Conservation (phyloP, 1,140 invertebrate species). For the Chrysoperla carnea region DNA sequence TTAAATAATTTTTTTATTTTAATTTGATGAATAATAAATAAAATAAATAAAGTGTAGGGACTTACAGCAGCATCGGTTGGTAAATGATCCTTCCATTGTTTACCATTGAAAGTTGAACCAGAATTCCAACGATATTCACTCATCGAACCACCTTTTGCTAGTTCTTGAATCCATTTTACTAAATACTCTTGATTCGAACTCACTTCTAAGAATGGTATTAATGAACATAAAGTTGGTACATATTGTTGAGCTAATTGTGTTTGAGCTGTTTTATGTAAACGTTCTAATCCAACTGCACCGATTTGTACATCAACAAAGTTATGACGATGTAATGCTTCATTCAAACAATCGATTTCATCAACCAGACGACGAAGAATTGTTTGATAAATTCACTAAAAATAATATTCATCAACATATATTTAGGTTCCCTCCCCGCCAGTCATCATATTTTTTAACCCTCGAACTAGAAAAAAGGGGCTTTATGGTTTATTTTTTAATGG, state of each 20-base stretch:
- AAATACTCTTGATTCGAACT: constrained; percentile 70
- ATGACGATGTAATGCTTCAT: constrained; percentile 41
- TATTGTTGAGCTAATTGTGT: constrained; percentile 27
- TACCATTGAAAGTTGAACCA: constrained; percentile 48
- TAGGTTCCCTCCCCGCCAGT: no score
- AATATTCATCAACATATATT: no score
- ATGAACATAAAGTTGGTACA: constrained; percentile 44
- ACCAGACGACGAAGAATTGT: constrained; percentile 54
- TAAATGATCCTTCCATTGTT: constrained; percentile 59
- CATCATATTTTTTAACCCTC: no score
- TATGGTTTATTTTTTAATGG: neutral
- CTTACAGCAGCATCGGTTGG: constrained; percentile 63
- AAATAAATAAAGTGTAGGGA: no score
- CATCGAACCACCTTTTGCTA: constrained; percentile 62
- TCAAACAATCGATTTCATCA: constrained; percentile 49
- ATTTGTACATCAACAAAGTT: constrained; percentile 51
- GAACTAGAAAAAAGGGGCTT: neutral
- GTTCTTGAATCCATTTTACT: constrained; percentile 52
- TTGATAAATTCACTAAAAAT: constrained; percentile 59
- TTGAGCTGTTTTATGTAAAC: constrained; percentile 50
- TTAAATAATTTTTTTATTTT: no score
- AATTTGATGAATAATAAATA: no score
- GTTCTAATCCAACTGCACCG: no score
- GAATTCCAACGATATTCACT: constrained; percentile 67
- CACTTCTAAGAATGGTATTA: constrained; percentile 63